Conservation (phyloP, 2,888 invertebrate genomes). For the Ormyrus pomaceus region DNA sequence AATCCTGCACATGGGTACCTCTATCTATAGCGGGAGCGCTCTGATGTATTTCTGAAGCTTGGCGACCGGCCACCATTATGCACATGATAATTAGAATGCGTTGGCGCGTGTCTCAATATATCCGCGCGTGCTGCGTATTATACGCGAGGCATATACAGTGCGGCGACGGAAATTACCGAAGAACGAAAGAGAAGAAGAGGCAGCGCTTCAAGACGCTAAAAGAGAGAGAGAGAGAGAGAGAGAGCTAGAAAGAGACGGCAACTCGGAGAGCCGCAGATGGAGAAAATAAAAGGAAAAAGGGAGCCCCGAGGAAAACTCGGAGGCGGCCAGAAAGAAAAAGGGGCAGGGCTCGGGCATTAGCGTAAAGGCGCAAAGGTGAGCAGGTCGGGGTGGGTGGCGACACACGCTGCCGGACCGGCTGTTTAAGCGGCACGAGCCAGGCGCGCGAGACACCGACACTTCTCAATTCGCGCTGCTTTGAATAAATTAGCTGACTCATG, state of each 20-base stretch:
- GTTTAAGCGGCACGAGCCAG: conserved; percentile 53
- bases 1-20: conserved; percentile 59
- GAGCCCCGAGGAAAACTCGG: conserved; percentile 9
- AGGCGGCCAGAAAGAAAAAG: conserved; percentile 10
- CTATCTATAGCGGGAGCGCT: conserved; percentile 70
- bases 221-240: conserved; percentile 44
- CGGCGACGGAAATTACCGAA: conserved; percentile 35
- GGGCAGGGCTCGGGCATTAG: conserved; percentile 8
- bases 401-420: conserved; percentile 61
- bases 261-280: conserved; percentile 42
- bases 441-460: conserved; percentile 15
- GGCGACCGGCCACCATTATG: conserved; percentile 75
- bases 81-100: conserved; percentile 76
- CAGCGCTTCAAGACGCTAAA: too few relatives aligned
- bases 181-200: conserved; percentile 12
- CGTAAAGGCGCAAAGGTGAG: conserved; percentile 28
- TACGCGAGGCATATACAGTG: conserved; percentile 53
- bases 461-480: conserved; percentile 58
- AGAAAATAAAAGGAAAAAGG: conserved; percentile 48
- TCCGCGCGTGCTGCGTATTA: conserved; percentile 67
- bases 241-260: conserved; percentile 25
- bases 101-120: conserved; percentile 76
- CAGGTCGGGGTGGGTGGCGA: conserved; percentile 61
- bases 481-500: conserved; percentile 70
- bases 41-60: conserved; percentile 75